Evolutionary conservation across 2,797 vertebrate species (phyloP), one percentile per base, ranked within the genome.

Genomic region (Poecilia velifera): DNA sequence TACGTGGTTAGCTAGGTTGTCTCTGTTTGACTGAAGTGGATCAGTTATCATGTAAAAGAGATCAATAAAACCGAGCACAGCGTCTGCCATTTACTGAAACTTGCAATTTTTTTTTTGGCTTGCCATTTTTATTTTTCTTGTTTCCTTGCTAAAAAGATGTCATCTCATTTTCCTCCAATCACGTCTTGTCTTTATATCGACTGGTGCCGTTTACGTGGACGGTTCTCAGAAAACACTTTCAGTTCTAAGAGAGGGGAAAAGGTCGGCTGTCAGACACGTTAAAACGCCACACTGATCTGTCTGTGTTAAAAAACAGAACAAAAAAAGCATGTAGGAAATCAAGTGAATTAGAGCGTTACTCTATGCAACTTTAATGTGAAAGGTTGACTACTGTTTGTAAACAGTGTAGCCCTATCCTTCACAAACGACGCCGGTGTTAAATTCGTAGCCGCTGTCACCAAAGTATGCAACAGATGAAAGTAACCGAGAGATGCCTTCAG

Each of bases 81-180:
- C 28, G 34, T 57, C 47, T 57, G 73, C 51, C 73, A 6, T 76
- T 68, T 18, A 41, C 34, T 41, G 75, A 8, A 73, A 70, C 39
- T 57, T 16, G 73, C 20, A 34, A 34, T 47, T 47, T 46, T 47
- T 46, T 47, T 47, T 16, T 16, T 47, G 46, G 46, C 39, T 31
- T 4, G 46, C 57, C 36, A 74, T 45, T 20, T 59, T 6, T 0
- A 25, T 2, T 22, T 73, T 36, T 43, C 31, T 73, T 49, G 41
- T 25, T 76, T 55, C 18, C 53, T 45, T 7, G n/a, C 73, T 31
- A 45, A 75, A 46, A 28, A 46, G 25, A 49, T 49, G 45, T 75
- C 62, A 34, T 43, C 7, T 0, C 10, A 16, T 57, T 20, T 41
- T 41, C 39, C 43, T 14, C 12, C 31, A 1, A 0, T 0, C 62